These are phyloP conservation scores for Spea multiplicata DNA, from an alignment of 2,113 vertebrate genomes.

Conservation along the genomic window DNA sequence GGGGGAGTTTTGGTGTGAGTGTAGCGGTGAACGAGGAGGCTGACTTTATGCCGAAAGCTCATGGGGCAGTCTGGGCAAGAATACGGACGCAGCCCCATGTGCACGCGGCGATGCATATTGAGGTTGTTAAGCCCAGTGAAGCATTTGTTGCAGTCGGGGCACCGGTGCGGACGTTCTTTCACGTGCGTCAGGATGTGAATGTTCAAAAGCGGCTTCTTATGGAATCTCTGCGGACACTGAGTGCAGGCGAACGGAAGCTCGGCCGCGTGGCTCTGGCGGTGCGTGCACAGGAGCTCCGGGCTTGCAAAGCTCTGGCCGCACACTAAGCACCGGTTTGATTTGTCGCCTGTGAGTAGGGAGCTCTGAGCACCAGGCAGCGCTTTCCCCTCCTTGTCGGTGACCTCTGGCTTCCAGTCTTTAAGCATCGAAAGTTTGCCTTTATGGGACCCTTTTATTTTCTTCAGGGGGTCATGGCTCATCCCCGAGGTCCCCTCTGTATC, in stretches of 20 bases:
- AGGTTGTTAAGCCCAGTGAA: conserved; percentile 65
- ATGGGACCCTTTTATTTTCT: background rate
- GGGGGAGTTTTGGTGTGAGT: conserved; percentile 2
- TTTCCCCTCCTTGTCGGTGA: background rate
- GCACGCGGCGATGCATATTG: conserved; percentile 73
- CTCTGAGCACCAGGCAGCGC: background rate
- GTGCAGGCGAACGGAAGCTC: background rate
- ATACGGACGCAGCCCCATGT: conserved; percentile 77
- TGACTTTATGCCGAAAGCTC: conserved; percentile 68
- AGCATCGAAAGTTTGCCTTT: too few relatives aligned
- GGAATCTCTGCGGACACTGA: conserved; percentile 31
- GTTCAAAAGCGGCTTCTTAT: background rate
- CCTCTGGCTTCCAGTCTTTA: background rate
- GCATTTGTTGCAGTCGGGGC: conserved; percentile 62
- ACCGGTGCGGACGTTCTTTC: conserved; percentile 60
- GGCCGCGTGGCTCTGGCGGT: background rate
- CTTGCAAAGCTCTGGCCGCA: conserved; percentile 7
- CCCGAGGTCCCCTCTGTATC: too few relatives aligned
- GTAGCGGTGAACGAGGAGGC: conserved; percentile 29
- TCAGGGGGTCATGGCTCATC: background rate
- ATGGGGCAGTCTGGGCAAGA: conserved; percentile 72
- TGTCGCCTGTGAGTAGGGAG: background rate
- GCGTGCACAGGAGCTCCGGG: conserved; percentile 4
- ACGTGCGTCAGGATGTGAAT: conserved; percentile 40
- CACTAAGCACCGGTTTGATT: conserved; percentile 18